These are phyloP conservation scores for Alectoris magna DNA, from an alignment of 2,797 vertebrate species.

Conservation along the genomic window DNA sequence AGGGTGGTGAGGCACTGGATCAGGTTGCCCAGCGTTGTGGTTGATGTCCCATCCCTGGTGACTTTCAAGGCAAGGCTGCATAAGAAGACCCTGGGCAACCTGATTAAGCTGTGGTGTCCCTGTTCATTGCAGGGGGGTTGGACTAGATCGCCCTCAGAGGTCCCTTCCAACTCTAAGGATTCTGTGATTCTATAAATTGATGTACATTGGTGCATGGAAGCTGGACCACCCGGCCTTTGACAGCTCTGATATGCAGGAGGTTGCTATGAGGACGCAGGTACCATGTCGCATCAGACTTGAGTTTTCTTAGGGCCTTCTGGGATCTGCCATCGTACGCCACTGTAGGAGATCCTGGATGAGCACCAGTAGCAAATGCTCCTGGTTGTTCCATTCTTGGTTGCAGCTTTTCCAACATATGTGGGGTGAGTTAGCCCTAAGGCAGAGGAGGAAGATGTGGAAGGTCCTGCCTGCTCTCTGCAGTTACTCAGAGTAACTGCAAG, in stretches of 20 bases:
- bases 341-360: background rate
- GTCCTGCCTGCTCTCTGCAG: background rate
- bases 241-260: background rate
- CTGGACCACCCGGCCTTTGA: background rate
- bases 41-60: too few species aligned
- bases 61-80: too few species aligned
- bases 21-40: too few species aligned
- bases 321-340: background rate
- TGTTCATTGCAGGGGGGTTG: too few species aligned
- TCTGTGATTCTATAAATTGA: fast-evolving
- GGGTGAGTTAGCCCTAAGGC: background rate
- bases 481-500: background rate
- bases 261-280: background rate
- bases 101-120: too few species aligned
- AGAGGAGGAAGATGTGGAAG: background rate
- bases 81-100: too few species aligned
- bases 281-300: background rate
- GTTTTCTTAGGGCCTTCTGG: background rate
- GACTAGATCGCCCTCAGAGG: too few species aligned
- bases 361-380: background rate
- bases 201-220: background rate
- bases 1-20: too few species aligned
- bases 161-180: background rate
- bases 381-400: background rate
- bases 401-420: background rate